Evolutionary conservation across 2,888 invertebrate genomes (phyloP).

Genomic region (Cephus runcator): DNA sequence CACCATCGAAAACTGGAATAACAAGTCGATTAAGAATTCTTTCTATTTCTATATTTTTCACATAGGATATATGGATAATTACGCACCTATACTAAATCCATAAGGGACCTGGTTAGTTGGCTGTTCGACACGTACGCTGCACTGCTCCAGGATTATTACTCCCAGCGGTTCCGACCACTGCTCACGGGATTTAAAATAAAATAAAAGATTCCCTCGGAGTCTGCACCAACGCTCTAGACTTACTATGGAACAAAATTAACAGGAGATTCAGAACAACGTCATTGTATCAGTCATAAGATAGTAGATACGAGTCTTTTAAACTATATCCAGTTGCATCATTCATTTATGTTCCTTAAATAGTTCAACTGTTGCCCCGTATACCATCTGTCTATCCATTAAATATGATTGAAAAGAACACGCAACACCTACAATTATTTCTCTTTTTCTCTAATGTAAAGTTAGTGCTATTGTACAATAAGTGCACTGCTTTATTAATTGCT

Average conservation of each 20-base stretch:
- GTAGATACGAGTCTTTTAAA: constrained; percentile 7
- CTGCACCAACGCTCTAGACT: constrained; percentile 89
- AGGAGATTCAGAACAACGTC: constrained; percentile 14
- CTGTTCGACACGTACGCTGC: constrained; percentile 77
- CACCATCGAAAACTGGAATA: constrained; percentile 82
- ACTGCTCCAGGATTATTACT: constrained; percentile 89
- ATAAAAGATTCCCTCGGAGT: constrained; percentile 90
- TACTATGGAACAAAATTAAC: constrained; percentile 67
- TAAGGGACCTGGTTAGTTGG: constrained; percentile 78
- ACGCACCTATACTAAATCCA: constrained; percentile 84
- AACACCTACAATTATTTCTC: not conserved
- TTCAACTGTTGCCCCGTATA: not conserved
- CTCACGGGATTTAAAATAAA: constrained; percentile 91
- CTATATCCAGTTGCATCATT: not conserved
- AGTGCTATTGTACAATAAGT: not conserved
- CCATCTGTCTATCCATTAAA: not conserved
- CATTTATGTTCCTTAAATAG: not conserved
- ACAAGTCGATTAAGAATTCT: constrained; percentile 14
- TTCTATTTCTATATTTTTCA: constrained; percentile 8
- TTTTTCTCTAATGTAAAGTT: not conserved
- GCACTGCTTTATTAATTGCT: not conserved
- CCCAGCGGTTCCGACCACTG: constrained; percentile 90
- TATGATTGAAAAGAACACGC: not conserved
- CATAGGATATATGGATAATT: not conserved
- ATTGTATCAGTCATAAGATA: constrained; percentile 1